Base-by-base conservation (phyloP, 2,797 vertebrate genomes). In the Parotocinclus haroldoi region DNA sequence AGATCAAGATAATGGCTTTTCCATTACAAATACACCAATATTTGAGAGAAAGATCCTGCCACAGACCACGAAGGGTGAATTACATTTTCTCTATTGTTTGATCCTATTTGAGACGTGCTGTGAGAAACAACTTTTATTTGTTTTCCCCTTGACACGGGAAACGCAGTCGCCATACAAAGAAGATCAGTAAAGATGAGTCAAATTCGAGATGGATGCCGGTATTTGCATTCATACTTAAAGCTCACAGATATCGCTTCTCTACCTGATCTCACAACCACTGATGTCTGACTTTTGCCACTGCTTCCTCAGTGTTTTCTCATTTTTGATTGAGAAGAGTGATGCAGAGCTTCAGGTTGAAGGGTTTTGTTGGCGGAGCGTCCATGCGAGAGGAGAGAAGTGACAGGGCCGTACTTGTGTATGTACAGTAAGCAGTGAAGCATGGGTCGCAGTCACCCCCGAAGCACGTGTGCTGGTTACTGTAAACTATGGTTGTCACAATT, bases 21-120 rank as follows among this genome's bases (percentile, higher is more conserved):
- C 89, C 87, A 87, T 89, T 88, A 89, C 83, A 84, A 86, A 89
- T 86, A 88, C 86, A 85, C 85, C 86, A 88, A 89, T 88, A 89
- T 89, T 89, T 89, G 75, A 69, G 60, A 71, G 66, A 69, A 56
- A 56, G 71, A 60, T 71, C 66, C 54, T n/a, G 10, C 55, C 71
- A 54, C 17, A 53, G 52, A 71, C 51, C 63, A 27, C 61, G 46
- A 62, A 69, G 64, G 60, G 63, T 53, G 64, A 76, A 76, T 71
- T 62, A 71, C 76, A 75, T 76, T 76, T 65, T 16, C 48, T 38
- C 38, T 68, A 53, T 73, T 69, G 71, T 78, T 78, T 72, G 71
- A 78, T 73, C 63, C 53, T 37, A 18, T 75, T 73, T 60, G 68
- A 75, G 63, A 42, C 27, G 19, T 40, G 71, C 71, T 66, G 44